These are phyloP conservation scores for Thamnophis sirtalis DNA, from an alignment of 2,113 vertebrate genomes.

Conservation along the genomic window DNA sequence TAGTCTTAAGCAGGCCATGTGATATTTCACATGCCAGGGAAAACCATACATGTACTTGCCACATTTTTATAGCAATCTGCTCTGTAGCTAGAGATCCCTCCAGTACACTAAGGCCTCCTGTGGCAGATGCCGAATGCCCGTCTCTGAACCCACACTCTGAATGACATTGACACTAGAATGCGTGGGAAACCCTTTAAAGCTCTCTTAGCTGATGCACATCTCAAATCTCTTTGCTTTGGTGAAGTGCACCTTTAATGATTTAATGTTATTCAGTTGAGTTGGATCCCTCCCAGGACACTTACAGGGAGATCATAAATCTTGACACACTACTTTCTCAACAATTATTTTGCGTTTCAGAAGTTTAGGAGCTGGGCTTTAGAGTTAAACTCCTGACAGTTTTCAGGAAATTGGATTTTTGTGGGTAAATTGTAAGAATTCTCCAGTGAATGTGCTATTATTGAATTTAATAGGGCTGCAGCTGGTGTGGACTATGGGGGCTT, in stretches of 20 bases:
- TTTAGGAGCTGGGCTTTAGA: not conserved
- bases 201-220: slow-evolving; percentile 24
- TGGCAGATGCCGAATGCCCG: not conserved
- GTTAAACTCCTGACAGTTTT: slow-evolving; percentile 37
- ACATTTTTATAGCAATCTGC: not conserved
- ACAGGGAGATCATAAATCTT: not conserved
- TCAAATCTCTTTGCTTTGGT: not conserved
- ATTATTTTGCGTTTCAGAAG: not conserved
- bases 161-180: slow-evolving; percentile 18
- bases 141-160: slow-evolving; percentile 18
- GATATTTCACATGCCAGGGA: not conserved
- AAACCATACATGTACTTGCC: not conserved
- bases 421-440: slow-evolving; percentile 47
- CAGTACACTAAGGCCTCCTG: not conserved
- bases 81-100: not conserved
- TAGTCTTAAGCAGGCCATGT: not conserved
- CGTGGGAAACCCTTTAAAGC: slow-evolving; percentile 26
- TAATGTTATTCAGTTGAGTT: not conserved
- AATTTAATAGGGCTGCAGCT: slow-evolving; percentile 56
- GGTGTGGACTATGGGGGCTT: slow-evolving; percentile 16
- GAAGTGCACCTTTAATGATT: not conserved
- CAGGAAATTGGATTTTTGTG: slow-evolving; percentile 49
- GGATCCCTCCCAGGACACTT: slow-evolving; percentile 5
- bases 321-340: not conserved
- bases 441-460: slow-evolving; percentile 29